Evolutionary conservation across 1,140 invertebrate species (phyloP), one percentile per base, ranked within the genome.

Genomic region (Rhopalosiphum padi): DNA sequence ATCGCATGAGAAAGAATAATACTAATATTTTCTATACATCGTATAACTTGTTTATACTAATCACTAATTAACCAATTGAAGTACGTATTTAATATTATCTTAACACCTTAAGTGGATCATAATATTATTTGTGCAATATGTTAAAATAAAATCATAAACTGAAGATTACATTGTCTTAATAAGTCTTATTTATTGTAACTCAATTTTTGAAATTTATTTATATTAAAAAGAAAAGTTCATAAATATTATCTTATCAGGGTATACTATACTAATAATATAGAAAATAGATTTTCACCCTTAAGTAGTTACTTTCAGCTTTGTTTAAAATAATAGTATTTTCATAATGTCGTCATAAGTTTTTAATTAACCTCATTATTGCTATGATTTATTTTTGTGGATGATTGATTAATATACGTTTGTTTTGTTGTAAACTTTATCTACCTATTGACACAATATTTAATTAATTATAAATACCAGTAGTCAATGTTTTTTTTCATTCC

Each of bases 81-180:
- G 60, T n/a, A 18, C 60, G 30, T 77, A 77, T 77, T n/a, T 15
- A 77, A 21, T n/a, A 77, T 77, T 77, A 77, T 77, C 30, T 77
- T n/a, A 77, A 77, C 4, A 35, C 15, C 15, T 77, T 77, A 21
- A 77, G 30, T 77, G 60, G 15, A 77, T 77, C 21, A 77, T 21
- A 1, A 77, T 6, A 77, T 77, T 77, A 77, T 77, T 77, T n/a
- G 15, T 77, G 9, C n/a, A n/a, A 77, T 77, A 87, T 87, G 1
- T 48, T 87, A 46, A 87, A 43, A 87, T 30, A 6, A 87, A 87
- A 46, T 87, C 85, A 30, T 43, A n/a, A 87, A 87, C n/a, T 46
- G 23, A 41, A 25, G 83, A 86, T 86, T 86, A 86, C 22, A 86
- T 86, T 86, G 41, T 25, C 30, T 30, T 86, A 86, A 86, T 86